Evolutionary conservation across 37 sponge, comb jelly and placozoan species (phyloP).

Genomic region (Chondrilla cf. caribensis): DNA sequence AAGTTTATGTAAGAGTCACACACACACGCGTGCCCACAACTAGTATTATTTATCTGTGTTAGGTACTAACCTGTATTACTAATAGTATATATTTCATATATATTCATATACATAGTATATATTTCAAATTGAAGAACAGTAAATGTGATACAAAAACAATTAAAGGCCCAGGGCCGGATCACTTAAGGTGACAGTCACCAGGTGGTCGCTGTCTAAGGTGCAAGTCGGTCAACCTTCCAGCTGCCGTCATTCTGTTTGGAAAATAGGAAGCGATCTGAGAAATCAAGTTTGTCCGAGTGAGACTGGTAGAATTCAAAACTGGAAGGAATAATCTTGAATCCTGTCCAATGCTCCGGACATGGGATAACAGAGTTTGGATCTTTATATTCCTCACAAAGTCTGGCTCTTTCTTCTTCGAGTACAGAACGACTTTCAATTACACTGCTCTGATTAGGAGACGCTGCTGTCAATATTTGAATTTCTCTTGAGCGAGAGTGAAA

Average conservation of each 20-base stretch:
- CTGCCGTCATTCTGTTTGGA: conserved; percentile 15
- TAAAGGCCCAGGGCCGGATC: too few relatives aligned
- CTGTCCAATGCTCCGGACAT: conserved; percentile 60
- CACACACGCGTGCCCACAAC: too few relatives aligned
- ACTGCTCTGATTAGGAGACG: conserved; percentile 68
- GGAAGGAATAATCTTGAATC: background rate
- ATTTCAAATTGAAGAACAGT: too few relatives aligned
- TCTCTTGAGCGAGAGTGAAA: conserved; percentile 55
- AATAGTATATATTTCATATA: too few relatives aligned
- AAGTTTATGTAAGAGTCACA: too few relatives aligned
- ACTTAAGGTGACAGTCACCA: too few relatives aligned
- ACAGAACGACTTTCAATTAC: conserved; percentile 34
- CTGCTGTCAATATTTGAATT: conserved; percentile 67
- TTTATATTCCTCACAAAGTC: conserved; percentile 19
- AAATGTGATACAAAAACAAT: too few relatives aligned
- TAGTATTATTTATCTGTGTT: too few relatives aligned
- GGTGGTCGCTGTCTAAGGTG: too few relatives aligned
- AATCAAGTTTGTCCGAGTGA: conserved; percentile 45
- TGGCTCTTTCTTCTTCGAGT: conserved; percentile 29
- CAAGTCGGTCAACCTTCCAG: conserved; percentile 54
- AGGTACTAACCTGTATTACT: too few relatives aligned
- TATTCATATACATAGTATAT: too few relatives aligned
- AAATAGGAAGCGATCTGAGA: conserved; percentile 58
- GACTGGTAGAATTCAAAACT: conserved; percentile 79
- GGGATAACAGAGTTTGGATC: conserved; percentile 19